Base-by-base conservation (phyloP, 2,113 vertebrate genomes). In the Indicator maculatus region DNA sequence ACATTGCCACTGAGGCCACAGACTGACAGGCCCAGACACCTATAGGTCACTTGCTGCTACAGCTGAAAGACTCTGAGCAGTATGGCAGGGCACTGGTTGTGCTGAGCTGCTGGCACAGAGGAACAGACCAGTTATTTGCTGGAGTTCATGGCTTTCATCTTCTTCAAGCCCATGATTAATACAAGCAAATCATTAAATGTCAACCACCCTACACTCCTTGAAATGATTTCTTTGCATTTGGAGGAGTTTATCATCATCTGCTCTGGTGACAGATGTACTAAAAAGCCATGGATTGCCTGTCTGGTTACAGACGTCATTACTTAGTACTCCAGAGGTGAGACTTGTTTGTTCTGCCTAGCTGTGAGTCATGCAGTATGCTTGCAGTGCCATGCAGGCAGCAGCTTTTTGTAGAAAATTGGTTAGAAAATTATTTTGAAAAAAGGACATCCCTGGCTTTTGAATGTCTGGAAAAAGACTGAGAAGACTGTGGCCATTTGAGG, bases 81-180 rank as follows among this genome's bases (percentile, higher is more conserved):
- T 71, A 31, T 14, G 80, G 33, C 44, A 47, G 58, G 72, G 64
- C 41, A 19, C 33, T 59, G 53, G 8, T 70, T 16, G 67, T 81
- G 52, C 82, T 66, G 52, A 1, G 6, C 47, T 33, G 18, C 71
- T 16, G 12, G 60, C 88, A 56, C 20, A n/a, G 17, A 87, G 83
- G 53, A 95, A 60, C 11, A 88, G 60, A 39, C 31, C 31, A 47
- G 52, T 88, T 95, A 83, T 71, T 89, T 86, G 53, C 76, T 83
- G 36, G 26, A 92, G 60, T 74, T 96, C 45, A 15, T 61, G 41
- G 60, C 72, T 91, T 77, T 64, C 75, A 71, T 92, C 71, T 95
- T 83, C 93, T 88, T 93, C 69, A 89, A 93, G 71, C 41, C 58
- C 19, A 60, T 52, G 53, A 81, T 91, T 86, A 77, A 86, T 93